A percentile compares a stretch with the other conserved stretches of the same genome.
Conservation (phyloP, 2,888 invertebrate species). For the Microctonus brassicae region DNA sequence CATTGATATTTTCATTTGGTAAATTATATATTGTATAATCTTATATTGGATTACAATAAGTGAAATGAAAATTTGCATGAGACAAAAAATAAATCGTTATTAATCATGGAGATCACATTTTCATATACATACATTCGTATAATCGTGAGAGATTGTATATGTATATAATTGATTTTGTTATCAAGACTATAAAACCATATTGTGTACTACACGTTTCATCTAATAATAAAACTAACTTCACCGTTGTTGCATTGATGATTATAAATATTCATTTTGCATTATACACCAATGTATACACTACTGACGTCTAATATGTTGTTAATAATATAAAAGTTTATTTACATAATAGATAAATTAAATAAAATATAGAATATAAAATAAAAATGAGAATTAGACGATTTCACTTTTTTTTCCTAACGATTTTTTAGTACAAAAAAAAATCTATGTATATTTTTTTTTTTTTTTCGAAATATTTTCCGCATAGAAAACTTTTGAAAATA, state of each 20-base stretch:
- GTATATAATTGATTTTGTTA: conserved; percentile 45
- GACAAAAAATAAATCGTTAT: conserved; percentile 6
- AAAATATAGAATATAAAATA: background rate
- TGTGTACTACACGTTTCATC: conserved; percentile 32
- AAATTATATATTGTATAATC: background rate
- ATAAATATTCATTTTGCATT: background rate
- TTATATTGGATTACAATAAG: background rate
- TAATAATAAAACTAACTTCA: conserved; percentile 41
- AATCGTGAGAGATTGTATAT: background rate
- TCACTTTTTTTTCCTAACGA: conserved; percentile 16
- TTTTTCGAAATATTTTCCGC: background rate
- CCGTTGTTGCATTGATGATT: conserved; percentile 22
- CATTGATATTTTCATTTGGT: background rate
- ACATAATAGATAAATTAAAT: background rate
- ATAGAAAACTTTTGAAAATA: too few relatives aligned
- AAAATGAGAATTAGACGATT: background rate
- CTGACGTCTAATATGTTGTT: background rate
- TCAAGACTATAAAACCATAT: conserved; percentile 41
- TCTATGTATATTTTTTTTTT: background rate
- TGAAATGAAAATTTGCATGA: background rate
- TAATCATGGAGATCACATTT: background rate
- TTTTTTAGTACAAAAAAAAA: background rate
- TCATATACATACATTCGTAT: background rate
- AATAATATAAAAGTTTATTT: too few relatives aligned
- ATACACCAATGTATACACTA: conserved; percentile 6